Conservation (phyloP, 1,140 invertebrate species). For the Hydropsyche tenuis region DNA sequence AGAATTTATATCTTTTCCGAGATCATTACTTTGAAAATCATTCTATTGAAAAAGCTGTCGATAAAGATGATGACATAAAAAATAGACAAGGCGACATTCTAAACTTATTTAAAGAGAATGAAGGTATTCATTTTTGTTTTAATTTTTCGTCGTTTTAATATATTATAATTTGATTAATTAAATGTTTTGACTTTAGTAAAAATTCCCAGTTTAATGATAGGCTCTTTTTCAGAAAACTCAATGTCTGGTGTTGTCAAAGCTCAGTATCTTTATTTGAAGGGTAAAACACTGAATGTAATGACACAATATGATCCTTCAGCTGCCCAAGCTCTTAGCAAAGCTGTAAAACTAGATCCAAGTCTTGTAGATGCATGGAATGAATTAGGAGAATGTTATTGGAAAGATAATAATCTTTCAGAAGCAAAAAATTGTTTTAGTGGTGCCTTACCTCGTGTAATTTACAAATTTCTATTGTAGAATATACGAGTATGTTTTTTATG, state of each 20-base stretch:
- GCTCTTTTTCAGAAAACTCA: constrained; percentile 59
- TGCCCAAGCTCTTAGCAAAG: constrained; percentile 77
- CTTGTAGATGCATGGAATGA: constrained; percentile 88
- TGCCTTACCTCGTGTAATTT: constrained; percentile 79
- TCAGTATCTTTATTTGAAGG: constrained; percentile 77
- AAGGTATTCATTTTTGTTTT: constrained; percentile 63
- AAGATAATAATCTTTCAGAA: constrained; percentile 80
- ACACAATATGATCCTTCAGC: constrained; percentile 72
- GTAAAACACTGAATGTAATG: constrained; percentile 78
- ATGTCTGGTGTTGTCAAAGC: constrained; percentile 63
- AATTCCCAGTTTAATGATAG: constrained; percentile 37
- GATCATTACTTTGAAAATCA: constrained; percentile 83
- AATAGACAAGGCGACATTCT: constrained; percentile 70
- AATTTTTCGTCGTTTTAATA: background rate
- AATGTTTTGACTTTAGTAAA: background rate
- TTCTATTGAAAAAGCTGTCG: constrained; percentile 70
- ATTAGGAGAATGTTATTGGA: constrained; percentile 89
- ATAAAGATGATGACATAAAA: constrained; percentile 72
- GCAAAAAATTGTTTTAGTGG: constrained; percentile 87
- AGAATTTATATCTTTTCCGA: constrained; percentile 72
- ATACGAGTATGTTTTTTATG: background rate
- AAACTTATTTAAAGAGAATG: constrained; percentile 69
- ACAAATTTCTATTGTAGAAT: constrained; percentile 40
- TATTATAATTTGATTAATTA: constrained; percentile 25
- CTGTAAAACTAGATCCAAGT: constrained; percentile 85